A percentile compares a stretch with the other conserved stretches of the same genome.
Evolutionary conservation across 2,888 invertebrate species (phyloP).

Genomic region (Drosophila limbata): DNA sequence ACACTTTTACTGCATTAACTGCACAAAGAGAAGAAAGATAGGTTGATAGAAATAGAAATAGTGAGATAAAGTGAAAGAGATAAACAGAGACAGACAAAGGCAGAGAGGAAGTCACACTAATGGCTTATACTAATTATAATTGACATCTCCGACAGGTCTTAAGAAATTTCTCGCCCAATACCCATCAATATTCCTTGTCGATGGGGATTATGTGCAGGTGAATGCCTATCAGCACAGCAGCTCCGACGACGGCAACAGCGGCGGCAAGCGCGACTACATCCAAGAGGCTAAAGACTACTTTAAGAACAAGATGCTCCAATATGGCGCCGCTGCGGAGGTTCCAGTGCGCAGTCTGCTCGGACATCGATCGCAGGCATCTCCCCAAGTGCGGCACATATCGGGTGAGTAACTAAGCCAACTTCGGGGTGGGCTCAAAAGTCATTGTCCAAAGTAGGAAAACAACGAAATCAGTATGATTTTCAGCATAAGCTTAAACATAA

Average conservation of each 20-base stretch:
- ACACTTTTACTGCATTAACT: constrained; percentile 71
- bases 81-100: background rate
- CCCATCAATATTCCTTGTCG: constrained; percentile 97
- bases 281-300: constrained; percentile 99
- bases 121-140: constrained; percentile 67
- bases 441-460: background rate
- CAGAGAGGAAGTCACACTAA: constrained; percentile 39
- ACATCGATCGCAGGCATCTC: constrained; percentile 97
- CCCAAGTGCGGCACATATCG: constrained; percentile 98
- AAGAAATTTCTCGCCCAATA: constrained; percentile 98
- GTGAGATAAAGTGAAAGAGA: constrained; percentile 11
- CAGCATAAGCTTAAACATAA: too few species aligned
- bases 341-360: constrained; percentile 98
- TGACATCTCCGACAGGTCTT: constrained; percentile 87
- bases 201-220: constrained; percentile 95
- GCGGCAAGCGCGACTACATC: constrained; percentile 94
- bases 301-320: constrained; percentile 96
- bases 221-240: constrained; percentile 91
- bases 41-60: background rate
- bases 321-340: constrained; percentile 98
- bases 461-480: background rate
- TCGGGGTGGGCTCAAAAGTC: background rate
- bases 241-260: constrained; percentile 86
- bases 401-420: constrained; percentile 85
- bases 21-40: constrained; percentile 6